Percentiles rank a stretch among this genome's conserved stretches.
Evolutionary conservation across 2,888 invertebrate species (phyloP).

Genomic region (Apamea epomidion): DNA sequence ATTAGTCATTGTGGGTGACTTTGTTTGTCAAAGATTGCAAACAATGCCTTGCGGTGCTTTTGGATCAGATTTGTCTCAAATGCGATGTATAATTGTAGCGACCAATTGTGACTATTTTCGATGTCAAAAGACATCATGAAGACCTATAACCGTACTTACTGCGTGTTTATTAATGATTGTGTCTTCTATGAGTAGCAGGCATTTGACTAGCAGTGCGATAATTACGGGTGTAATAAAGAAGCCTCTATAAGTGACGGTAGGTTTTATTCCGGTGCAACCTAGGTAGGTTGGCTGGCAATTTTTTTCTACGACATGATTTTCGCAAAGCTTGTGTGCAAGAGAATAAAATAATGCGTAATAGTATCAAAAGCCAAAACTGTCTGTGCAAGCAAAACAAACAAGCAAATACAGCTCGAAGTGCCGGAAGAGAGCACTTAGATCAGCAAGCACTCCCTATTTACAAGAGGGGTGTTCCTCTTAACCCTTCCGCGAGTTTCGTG

Average conservation of each 20-base stretch:
- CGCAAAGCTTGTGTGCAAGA: background rate
- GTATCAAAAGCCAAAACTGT: slow-evolving; percentile 1
- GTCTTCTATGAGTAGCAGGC: background rate
- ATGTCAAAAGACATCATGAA: background rate
- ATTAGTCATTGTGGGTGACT: slow-evolving; percentile 15
- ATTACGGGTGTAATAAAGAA: background rate
- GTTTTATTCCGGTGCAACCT: background rate
- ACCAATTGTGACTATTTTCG: background rate
- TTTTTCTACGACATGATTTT: background rate
- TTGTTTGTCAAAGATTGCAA: slow-evolving; percentile 19
- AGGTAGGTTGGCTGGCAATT: background rate
- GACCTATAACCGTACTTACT: background rate
- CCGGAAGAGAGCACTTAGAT: slow-evolving; percentile 62
- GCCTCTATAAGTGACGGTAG: background rate
- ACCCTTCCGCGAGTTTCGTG: slow-evolving; percentile 45
- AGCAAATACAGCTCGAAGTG: slow-evolving; percentile 53
- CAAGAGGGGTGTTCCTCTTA: slow-evolving; percentile 41
- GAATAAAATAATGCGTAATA: background rate
- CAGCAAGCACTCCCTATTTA: slow-evolving; percentile 50
- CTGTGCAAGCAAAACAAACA: slow-evolving; percentile 30
- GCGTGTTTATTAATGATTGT: background rate
- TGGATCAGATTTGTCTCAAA: background rate
- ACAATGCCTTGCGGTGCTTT: slow-evolving; percentile 16
- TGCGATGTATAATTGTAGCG: background rate
- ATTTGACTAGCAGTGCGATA: background rate